These are phyloP conservation scores for Protosalanx chinensis DNA, from an alignment of 2,797 vertebrate species.

Conservation along the genomic window DNA sequence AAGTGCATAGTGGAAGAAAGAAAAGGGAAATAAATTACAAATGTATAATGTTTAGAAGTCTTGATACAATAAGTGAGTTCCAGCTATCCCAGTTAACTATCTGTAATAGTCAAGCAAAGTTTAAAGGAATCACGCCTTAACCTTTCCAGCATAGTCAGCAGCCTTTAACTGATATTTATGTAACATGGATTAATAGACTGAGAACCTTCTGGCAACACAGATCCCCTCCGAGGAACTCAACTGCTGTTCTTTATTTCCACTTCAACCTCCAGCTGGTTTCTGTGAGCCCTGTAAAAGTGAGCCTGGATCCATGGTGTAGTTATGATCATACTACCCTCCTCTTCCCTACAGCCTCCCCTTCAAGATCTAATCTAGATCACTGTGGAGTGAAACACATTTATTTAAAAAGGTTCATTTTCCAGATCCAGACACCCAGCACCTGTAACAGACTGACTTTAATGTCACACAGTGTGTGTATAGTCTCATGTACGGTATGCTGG, in stretches of 20 bases:
- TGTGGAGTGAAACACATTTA: not conserved
- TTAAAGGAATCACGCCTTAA: not conserved
- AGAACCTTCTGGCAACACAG: not conserved
- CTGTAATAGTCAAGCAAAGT: not conserved
- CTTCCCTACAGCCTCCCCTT: not conserved
- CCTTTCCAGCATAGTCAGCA: not conserved
- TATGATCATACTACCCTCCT: not conserved
- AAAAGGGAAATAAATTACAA: not conserved
- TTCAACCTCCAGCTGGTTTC: not conserved
- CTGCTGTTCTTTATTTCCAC: not conserved
- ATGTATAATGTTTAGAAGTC: no score
- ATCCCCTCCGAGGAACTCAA: not conserved
- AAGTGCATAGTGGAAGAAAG: no score
- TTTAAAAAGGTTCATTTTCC: not conserved
- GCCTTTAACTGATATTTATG: not conserved
- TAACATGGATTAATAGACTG: not conserved
- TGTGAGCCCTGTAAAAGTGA: not conserved
- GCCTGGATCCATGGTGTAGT: not conserved
- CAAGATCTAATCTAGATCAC: not conserved
- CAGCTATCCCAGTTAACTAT: not conserved
- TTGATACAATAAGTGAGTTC: no score
- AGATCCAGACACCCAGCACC: not conserved
- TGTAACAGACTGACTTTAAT: not conserved
- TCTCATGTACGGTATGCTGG: no score
- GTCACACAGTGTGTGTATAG: not conserved